Base-by-base conservation (phyloP, 2,797 vertebrate genomes). In the Lepidocolaptes lacrymiger region DNA sequence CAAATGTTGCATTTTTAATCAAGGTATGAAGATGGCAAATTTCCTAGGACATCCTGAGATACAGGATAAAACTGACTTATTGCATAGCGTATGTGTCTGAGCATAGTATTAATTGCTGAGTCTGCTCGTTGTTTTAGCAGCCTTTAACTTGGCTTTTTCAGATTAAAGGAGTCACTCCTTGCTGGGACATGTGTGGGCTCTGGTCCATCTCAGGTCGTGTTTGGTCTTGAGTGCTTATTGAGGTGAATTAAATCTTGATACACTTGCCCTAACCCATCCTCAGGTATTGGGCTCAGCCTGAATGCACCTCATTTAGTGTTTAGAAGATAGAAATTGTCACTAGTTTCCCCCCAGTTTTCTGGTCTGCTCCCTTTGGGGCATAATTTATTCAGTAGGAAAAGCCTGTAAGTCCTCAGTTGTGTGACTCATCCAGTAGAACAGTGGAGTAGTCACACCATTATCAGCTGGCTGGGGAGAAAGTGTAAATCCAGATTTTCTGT, bases 181-280 rank as follows among this genome's bases (percentile, higher is more conserved):
- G 9, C 12, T 46, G 37, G 12, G 12, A 24, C 5, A 15, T 14
- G 19, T 4, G 2, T 63, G 58, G n/a, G 24, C 19, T 54, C 0
- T 49, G 10, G 37, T 43, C 17, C 4, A 0, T 72, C 23, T 68
- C 0, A 0, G 14, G 13, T 16, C 3, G 8, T 24, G 27, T 73
- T 81, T 66, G 28, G 43, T 41, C 22, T 32, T 20, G 11, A 54
- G 52, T 32, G 52, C 20, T 32, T 49, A 3, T 36, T 69, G 41
- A n/a, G 37, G 12, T n/a, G 36, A 44, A n/a, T 64, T 55, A 32
- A 16, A 30, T 67, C 36, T 59, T 21, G 22, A 22, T 30, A 24
- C 1, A 0, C 9, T 39, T 59, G 46, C 37, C 21, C 15, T 49
- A 28, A 18, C 26, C 18, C 15, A 3, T 34, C 19, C 44, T 68